Base-by-base conservation (phyloP, 2,797 vertebrate genomes). In the Oreochromis mossambicus region DNA sequence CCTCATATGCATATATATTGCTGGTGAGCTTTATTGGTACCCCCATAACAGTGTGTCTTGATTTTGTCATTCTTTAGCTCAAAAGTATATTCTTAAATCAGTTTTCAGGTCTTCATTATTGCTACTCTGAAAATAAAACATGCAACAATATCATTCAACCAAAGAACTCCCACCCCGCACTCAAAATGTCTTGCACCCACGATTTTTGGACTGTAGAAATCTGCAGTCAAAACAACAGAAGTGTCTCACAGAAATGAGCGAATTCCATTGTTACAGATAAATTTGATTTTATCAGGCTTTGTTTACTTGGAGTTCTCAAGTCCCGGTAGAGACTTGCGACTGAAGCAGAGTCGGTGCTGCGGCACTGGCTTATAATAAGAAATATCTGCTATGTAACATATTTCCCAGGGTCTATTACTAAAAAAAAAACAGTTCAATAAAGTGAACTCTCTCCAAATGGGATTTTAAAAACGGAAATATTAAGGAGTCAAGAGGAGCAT, bases 1-100 rank as follows among this genome's bases (percentile, higher is more conserved):
- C 78, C 85, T 92, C 92, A 93, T 92, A 90, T 92, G 84, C 89
- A 91, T 93, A 91, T 87, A 91, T 92, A 93, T 89, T 92, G 83
- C 82, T 58, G 61, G 21, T 68, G 83, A 82, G 66, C 81, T 88
- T 84, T 89, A 88, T 83, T 87, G 29, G 51, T 68, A 55, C 19
- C 24, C 50, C 24, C 77, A 80, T 76, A 77, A 83, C 61, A 86
- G 84, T 82, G 75, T 83, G 61, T 81, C 77, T 56, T 50, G 56
- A 89, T 87, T 87, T 51, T 88, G 66, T 81, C 32, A 21, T 83
- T 78, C 54, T 83, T 86, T 26, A 77, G 15, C n/a, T 54, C 9
- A 32, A 29, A 89, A 77, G 84, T 77, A 82, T 83, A 55, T 81
- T 84, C 29, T 85, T 61, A n/a, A 84, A 86, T 85, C 17, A 24